phyloP scores from a whole-genome alignment of 2,113 vertebrate species.

The Centropus bengalensis region DNA sequence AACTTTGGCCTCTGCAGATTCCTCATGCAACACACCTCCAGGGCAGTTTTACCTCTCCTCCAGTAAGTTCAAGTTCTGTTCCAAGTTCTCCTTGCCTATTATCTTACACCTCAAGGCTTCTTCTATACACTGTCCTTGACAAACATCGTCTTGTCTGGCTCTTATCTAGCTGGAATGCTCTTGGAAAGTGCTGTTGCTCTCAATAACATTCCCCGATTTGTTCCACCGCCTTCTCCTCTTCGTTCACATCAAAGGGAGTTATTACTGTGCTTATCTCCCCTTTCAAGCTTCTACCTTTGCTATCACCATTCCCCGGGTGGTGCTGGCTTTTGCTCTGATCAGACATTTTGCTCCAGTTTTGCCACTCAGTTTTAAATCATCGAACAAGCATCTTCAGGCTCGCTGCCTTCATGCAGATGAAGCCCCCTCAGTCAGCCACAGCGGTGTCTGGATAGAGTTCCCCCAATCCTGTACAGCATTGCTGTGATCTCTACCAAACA shows the following conservation, averaged over 20 bases:
- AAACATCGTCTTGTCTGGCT: not conserved
- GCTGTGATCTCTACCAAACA: not conserved
- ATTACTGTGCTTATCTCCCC: not conserved
- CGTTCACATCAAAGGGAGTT: not conserved
- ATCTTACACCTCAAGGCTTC: not conserved
- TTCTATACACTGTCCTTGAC: not conserved
- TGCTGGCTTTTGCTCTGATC: not conserved
- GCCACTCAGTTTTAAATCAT: not conserved
- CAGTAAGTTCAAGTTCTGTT: not conserved
- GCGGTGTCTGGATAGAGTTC: not conserved
- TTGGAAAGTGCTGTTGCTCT: not conserved
- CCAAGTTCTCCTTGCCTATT: not conserved
- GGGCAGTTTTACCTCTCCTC: not conserved
- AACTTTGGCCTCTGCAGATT: not conserved
- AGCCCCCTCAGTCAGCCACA: not conserved
- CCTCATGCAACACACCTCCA: not conserved
- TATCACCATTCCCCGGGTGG: not conserved
- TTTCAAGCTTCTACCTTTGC: not conserved
- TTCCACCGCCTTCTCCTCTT: not conserved
- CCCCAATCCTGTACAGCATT: not conserved
- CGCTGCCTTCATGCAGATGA: not conserved
- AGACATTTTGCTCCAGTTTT: not conserved
- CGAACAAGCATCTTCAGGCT: not conserved
- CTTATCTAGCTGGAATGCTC: not conserved
- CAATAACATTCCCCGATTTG: accelerated